A percentile compares a stretch with the other conserved stretches of the same genome.
phyloP scores from a whole-genome alignment of 2,888 invertebrate genomes.

The Agrochola lota region DNA sequence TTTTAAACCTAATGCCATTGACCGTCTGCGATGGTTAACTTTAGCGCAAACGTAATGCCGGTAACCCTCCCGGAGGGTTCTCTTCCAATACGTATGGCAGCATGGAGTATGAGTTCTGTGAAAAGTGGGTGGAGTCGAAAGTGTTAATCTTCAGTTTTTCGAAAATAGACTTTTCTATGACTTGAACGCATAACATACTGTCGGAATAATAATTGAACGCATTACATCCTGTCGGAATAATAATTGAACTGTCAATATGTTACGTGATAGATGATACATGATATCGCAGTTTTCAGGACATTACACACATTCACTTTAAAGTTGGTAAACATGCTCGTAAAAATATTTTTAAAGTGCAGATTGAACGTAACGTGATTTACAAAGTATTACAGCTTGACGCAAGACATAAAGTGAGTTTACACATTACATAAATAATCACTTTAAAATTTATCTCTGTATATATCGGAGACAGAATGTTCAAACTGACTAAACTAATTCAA shows the following conservation, averaged over 20 bases:
- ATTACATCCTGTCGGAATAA: background rate
- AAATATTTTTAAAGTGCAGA: slow-evolving; percentile 37
- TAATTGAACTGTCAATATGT: slow-evolving; percentile 47
- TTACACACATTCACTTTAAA: slow-evolving; percentile 39
- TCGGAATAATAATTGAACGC: slow-evolving; percentile 23
- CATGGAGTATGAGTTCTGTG: too few relatives aligned
- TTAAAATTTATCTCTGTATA: background rate
- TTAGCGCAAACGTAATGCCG: too few relatives aligned
- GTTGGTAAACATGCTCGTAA: slow-evolving; percentile 43
- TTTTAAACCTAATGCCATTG: too few relatives aligned
- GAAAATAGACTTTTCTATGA: slow-evolving; percentile 5
- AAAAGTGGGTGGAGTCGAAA: too few relatives aligned
- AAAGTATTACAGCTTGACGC: slow-evolving; percentile 26
- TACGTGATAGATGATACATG: slow-evolving; percentile 33
- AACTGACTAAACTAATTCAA: background rate
- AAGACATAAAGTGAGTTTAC: slow-evolving; percentile 12
- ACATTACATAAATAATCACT: background rate
- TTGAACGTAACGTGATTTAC: slow-evolving; percentile 12
- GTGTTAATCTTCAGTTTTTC: background rate
- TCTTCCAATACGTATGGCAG: too few relatives aligned
- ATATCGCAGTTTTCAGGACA: slow-evolving; percentile 39
- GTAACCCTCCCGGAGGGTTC: too few relatives aligned
- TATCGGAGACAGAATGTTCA: slow-evolving; percentile 21
- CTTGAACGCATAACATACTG: background rate
- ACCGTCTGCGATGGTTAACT: too few relatives aligned